These are phyloP conservation scores for Synanthedon tipuliformis DNA, from an alignment of 2,888 invertebrate genomes.

Conservation along the genomic window DNA sequence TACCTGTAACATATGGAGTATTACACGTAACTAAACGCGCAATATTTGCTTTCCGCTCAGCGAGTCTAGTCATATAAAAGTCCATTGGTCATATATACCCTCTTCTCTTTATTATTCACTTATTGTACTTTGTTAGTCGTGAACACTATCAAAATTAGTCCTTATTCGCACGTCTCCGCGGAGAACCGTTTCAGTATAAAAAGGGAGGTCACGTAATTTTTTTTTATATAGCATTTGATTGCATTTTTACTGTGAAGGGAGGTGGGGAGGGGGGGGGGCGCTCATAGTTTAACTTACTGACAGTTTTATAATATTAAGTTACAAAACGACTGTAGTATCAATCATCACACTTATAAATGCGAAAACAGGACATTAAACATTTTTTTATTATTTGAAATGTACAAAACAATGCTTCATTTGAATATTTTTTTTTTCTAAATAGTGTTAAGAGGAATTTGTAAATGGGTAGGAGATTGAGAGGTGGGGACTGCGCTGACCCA, in stretches of 20 bases:
- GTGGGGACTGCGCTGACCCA: not conserved
- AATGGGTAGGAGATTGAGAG: slow-evolving; percentile 26
- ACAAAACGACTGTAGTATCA: slow-evolving; percentile 60
- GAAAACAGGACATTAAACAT: slow-evolving; percentile 41
- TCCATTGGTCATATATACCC: too few species aligned
- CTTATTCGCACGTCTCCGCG: too few species aligned
- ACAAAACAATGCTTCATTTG: slow-evolving; percentile 67
- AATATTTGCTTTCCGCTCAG: too few species aligned
- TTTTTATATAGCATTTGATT: slow-evolving; percentile 33
- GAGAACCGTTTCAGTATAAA: too few species aligned
- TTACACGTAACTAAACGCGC: too few species aligned
- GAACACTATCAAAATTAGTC: too few species aligned
- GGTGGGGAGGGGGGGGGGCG: not conserved
- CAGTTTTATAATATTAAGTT: slow-evolving; percentile 50
- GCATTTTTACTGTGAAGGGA: slow-evolving; percentile 25
- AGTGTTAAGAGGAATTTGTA: slow-evolving; percentile 65
- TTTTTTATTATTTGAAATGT: slow-evolving; percentile 61
- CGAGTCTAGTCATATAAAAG: too few species aligned
- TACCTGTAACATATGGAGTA: too few species aligned
- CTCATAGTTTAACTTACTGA: slow-evolving; percentile 26
- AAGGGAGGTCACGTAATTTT: too few species aligned
- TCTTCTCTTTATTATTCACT: too few species aligned
- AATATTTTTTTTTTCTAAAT: slow-evolving; percentile 60
- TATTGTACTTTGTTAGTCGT: too few species aligned
- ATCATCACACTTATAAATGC: slow-evolving; percentile 62